Percentiles rank a stretch among this genome's conserved stretches.
Conservation (phyloP, 1,140 invertebrate genomes). For the Leucophenga varia region DNA sequence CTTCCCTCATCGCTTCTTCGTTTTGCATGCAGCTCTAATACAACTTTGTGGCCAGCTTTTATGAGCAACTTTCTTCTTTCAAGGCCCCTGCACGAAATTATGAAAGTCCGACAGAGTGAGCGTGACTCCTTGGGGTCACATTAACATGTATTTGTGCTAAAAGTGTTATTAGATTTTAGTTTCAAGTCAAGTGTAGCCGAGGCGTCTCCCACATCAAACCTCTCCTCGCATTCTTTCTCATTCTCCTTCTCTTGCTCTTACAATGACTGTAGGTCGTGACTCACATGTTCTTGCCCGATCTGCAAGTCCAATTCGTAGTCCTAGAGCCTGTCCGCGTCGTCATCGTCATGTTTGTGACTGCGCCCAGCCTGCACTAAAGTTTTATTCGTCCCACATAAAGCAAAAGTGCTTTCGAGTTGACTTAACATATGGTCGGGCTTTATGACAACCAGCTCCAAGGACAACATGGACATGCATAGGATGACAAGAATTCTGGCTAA, state of each 20-base stretch:
- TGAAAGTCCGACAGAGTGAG: slow-evolving; percentile 32
- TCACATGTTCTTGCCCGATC: slow-evolving; percentile 12
- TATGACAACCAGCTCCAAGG: slow-evolving; percentile 18
- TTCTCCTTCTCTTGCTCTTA: too few relatives aligned
- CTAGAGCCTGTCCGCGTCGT: slow-evolving; percentile 17
- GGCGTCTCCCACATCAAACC: not conserved
- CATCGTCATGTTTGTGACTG: slow-evolving; percentile 24
- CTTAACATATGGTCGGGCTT: slow-evolving; percentile 39
- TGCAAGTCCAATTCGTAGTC: slow-evolving; percentile 12
- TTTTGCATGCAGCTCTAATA: slow-evolving; percentile 20
- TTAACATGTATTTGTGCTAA: slow-evolving; percentile 53
- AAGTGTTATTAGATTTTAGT: slow-evolving; percentile 54
- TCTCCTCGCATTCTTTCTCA: too few relatives aligned
- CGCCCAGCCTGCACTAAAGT: slow-evolving; percentile 40
- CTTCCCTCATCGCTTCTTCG: slow-evolving; percentile 8
- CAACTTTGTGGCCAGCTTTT: slow-evolving; percentile 31
- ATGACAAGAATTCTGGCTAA: slow-evolving; percentile 7
- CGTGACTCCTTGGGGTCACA: slow-evolving; percentile 40
- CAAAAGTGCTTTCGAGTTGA: slow-evolving; percentile 47
- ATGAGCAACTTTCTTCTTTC: slow-evolving; percentile 27
- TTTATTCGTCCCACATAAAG: slow-evolving; percentile 46
- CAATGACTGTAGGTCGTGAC: slow-evolving; percentile 16
- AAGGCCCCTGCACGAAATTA: slow-evolving; percentile 30
- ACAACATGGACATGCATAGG: not conserved
- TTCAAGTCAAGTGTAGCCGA: slow-evolving; percentile 42